Base-by-base conservation (phyloP, 2,797 vertebrate species). In the Hozukius guyotensis region DNA sequence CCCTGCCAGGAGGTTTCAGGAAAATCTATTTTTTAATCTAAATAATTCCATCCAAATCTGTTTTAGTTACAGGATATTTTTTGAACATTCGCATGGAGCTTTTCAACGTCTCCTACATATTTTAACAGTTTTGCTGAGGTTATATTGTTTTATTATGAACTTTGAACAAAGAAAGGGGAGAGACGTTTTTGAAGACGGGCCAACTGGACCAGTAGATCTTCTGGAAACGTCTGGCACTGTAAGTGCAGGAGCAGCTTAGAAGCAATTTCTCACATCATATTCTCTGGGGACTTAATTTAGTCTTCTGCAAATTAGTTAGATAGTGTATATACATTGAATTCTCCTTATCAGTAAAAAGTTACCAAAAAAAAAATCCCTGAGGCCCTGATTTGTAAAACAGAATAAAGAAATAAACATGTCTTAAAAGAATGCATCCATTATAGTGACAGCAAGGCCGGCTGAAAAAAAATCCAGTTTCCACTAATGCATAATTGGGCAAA, bases 401-500 rank as follows among this genome's bases (percentile, higher is more conserved):
- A 31, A 11, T 31, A 16, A 70, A 65, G 3, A 73, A 72, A 76
- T 27, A 70, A 72, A 67, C 9, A 72, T 49, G 3, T 5, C 5
- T 64, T 52, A 22, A 73, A 80, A 70, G 4, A 70, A 55, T 55
- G 12, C 4, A 1, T 27, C 12, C 27, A 46, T 79, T 73, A 55
- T 9, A 24, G 5, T 78, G 29, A 75, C 55, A 82, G 71, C 31
- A 32, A 67, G 38, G 27, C 49, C 36, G 11, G 18, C n/a, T 77
- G 38, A 36, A 16, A 42, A 52, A 18, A 36, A n/a, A 32, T n/a
- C 9, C 7, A 52, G 68, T 61, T 75, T 76, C 55, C 38, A 46
- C 8, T 36, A n/a, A 76, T 64, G 34, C 16, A 71, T 57, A 72
- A 80, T 68, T 73, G n/a, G 53, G 46, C 18, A 63, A 67, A 84